Evolutionary conservation across 2,113 vertebrate genomes (phyloP), one percentile per base, ranked within the genome.

Genomic region (Engraulis encrasicolus): DNA sequence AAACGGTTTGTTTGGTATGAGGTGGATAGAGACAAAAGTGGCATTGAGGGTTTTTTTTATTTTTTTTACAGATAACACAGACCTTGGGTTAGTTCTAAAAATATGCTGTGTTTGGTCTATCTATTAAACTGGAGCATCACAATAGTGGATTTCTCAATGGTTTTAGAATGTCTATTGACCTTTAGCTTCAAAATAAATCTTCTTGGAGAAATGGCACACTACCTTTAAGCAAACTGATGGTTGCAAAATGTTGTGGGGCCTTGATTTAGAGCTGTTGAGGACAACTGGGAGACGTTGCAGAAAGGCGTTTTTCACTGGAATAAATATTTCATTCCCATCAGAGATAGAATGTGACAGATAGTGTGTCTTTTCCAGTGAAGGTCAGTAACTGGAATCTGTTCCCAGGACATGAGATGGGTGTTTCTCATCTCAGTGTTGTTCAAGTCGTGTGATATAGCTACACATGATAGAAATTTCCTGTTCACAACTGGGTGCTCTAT

Each of bases 151-250:
- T 89, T 84, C 82, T 90, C 86, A 90, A 86, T 85, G 90, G 91
- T 88, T 91, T 89, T 88, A 88, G 90, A 85, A 87, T 90, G 85
- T 87, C 85, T 87, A 66, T 85, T 84, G 87, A 91, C 88, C 88
- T 92, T 82, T 54, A 78, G 38, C 84, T 77, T 77, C 82, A 40
- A 20, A 82, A 86, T 88, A 82, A 89, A 91, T 91, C 87, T 83
- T 88, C 37, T n/a, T 0, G 50, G n/a, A 86, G 86, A 88, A 84
- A 54, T 49, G 83, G 84, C 81, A 78, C 58, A 80, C 45, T 36
- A 78, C 6, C 18, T 78, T 78, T 52, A 74, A 34, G 17, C 19
- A 18, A n/a, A 79, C 36, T 17, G 23, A 80, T 83, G 77, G 78
- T 82, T 78, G 74, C 50, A 66, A 80, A 79, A 80, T 38, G 82